Conservation (phyloP, 1,140 invertebrate species). For the Trypoxylus dichotomus region DNA sequence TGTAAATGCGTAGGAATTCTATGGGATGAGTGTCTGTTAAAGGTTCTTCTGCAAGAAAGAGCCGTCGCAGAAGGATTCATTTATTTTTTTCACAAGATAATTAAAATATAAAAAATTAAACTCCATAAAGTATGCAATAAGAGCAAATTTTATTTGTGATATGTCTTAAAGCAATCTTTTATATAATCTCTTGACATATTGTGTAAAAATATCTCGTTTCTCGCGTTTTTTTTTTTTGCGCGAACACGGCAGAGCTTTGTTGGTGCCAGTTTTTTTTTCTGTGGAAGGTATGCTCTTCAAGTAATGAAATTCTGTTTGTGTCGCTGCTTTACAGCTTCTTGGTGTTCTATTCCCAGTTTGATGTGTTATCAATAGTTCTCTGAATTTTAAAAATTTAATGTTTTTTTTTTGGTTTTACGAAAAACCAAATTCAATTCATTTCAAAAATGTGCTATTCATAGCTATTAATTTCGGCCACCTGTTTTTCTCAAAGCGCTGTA, state of each 20-base stretch:
- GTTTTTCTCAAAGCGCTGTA: too few species aligned
- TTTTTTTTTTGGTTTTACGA: too few species aligned
- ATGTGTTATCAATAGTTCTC: too few species aligned
- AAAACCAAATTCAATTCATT: too few species aligned
- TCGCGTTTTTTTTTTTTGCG: not conserved
- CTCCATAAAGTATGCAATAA: not conserved
- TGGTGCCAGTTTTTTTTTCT: constrained; percentile 3
- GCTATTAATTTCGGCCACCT: too few species aligned
- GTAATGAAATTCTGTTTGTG: constrained; percentile 7
- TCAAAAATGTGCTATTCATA: too few species aligned
- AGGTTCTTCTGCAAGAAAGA: constrained; percentile 23
- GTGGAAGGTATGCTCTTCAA: not conserved
- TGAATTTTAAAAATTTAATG: too few species aligned
- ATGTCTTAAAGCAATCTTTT: constrained; percentile 25
- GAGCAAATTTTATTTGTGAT: constrained; percentile 28
- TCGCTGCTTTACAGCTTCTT: not conserved
- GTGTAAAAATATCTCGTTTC: constrained; percentile 19
- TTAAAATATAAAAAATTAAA: not conserved
- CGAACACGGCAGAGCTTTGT: not conserved
- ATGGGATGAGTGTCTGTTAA: constrained; percentile 19
- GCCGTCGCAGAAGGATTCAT: not conserved
- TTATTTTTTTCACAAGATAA: not conserved
- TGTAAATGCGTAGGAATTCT: constrained; percentile 24
- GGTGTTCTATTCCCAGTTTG: too few species aligned
- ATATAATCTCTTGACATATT: constrained; percentile 2